A percentile compares a stretch with the other conserved stretches of the same genome.
phyloP scores from a whole-genome alignment of 1,140 invertebrate species.

The Sycophaga agraensis region DNA sequence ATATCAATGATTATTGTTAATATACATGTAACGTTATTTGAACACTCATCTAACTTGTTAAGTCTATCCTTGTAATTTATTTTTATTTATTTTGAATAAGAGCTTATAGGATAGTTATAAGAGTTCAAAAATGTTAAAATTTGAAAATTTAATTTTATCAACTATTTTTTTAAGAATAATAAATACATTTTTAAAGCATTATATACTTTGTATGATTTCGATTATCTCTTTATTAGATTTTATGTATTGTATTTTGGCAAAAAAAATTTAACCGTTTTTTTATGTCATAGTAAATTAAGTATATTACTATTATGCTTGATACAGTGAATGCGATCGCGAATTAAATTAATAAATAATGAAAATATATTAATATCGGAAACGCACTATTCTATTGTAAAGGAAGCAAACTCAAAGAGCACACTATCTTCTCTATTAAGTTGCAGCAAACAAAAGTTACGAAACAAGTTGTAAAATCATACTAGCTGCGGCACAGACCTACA shows the following conservation, averaged over 20 bases:
- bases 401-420: no score
- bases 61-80: conserved; percentile 29
- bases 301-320: no score
- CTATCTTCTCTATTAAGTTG: neutral
- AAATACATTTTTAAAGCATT: conserved; percentile 23
- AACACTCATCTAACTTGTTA: conserved; percentile 8
- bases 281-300: no score
- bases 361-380: no score
- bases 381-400: no score
- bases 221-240: no score
- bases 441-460: conserved; percentile 13
- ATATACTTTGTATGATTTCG: no score
- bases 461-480: neutral
- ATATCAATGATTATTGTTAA: conserved; percentile 16
- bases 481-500: no score
- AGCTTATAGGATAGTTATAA: conserved; percentile 29
- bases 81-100: conserved; percentile 33
- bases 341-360: no score
- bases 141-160: conserved; percentile 31
- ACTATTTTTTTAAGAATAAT: conserved; percentile 33
- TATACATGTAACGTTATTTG: conserved; percentile 6
- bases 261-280: no score
- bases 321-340: no score
- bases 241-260: no score
- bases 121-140: conserved; percentile 28